A percentile compares a stretch with the other conserved stretches of the same genome.
phyloP scores from a whole-genome alignment of 2,113 vertebrate genomes.

The Corydoras maculifer region DNA sequence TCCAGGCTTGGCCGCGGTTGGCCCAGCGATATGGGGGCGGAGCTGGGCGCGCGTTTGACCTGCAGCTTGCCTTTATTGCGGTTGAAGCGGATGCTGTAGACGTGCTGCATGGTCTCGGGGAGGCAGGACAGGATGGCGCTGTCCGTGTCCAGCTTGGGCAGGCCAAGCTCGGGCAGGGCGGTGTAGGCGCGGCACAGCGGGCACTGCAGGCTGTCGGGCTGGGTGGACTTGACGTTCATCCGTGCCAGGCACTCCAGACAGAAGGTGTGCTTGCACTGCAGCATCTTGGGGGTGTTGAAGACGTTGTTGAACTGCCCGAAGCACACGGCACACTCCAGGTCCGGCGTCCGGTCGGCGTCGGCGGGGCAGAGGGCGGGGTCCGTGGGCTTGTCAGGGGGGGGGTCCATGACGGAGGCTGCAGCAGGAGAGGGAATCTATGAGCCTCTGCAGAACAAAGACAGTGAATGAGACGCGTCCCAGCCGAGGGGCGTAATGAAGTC shows the following conservation, averaged over 20 bases:
- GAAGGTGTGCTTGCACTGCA: slow-evolving; percentile 72
- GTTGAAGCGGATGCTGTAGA: slow-evolving; percentile 68
- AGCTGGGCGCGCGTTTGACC: slow-evolving; percentile 55
- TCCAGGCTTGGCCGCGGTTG: slow-evolving; percentile 51
- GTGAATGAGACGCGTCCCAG: too few species aligned
- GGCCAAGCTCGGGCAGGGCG: slow-evolving; percentile 60
- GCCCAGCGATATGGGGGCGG: neutral
- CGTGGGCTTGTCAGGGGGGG: neutral
- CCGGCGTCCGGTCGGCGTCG: slow-evolving; percentile 27
- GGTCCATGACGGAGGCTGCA: neutral
- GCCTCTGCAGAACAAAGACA: too few species aligned
- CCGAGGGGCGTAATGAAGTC: too few species aligned
- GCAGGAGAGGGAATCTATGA: neutral
- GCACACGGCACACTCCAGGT: slow-evolving; percentile 73
- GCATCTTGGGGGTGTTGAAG: slow-evolving; percentile 71
- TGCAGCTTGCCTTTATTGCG: slow-evolving; percentile 65
- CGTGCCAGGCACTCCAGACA: slow-evolving; percentile 74
- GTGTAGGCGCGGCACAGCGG: slow-evolving; percentile 66
- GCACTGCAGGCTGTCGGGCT: slow-evolving; percentile 65
- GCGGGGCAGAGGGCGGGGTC: neutral
- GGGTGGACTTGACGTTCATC: slow-evolving; percentile 65
- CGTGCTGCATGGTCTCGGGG: slow-evolving; percentile 66
- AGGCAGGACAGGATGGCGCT: slow-evolving; percentile 58
- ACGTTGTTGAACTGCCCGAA: slow-evolving; percentile 73
- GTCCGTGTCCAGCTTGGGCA: slow-evolving; percentile 64